Base-by-base conservation (phyloP, 2,113 vertebrate genomes). In the Erpornis zantholeuca region DNA sequence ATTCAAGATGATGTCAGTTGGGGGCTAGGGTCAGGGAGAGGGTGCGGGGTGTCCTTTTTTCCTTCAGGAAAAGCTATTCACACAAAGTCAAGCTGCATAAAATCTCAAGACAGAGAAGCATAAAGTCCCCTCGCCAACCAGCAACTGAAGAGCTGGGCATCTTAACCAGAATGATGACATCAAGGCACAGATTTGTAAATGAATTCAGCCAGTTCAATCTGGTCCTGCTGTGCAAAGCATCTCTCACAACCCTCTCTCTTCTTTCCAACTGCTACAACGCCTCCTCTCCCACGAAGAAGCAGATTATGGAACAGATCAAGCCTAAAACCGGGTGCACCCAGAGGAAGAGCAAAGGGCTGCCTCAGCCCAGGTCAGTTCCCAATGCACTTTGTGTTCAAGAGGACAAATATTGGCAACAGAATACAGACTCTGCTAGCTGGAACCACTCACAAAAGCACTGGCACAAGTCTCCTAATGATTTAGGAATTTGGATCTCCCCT, bases 321-420 rank as follows among this genome's bases (percentile, higher is more conserved):
- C 42, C 68, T 45, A 57, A 53, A 91, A 57, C 12, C 40, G 63
- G 61, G n/a, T 33, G 59, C 1, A 17, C 35, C 28, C 28, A 25
- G 20, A 18, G 12, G 10, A 77, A 73, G 25, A 64, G 36, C 6
- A 0, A 87, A 60, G 40, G 15, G 47, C 45, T 7, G 3, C 49
- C 53, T 44, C 23, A 49, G 59, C 19, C n/a, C 68, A 23, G 25
- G 42, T 50, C 80, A 88, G 35, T 5, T 77, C 59, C 59, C 54
- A 49, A 20, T 2, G 29, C 3, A 1, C 24, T 19, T 1, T 2
- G 11, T 3, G 17, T 10, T 13, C 57, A 82, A 36, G 2, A 44
- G 45, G 12, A 70, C 38, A 82, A 85, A 38, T 6, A 52, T 23
- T 56, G 4, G 6, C 2, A 0, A 50, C 0, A 49, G 54, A 90